Conservation (phyloP, 2,797 vertebrate genomes). For the Microcaecilia unicolor region DNA sequence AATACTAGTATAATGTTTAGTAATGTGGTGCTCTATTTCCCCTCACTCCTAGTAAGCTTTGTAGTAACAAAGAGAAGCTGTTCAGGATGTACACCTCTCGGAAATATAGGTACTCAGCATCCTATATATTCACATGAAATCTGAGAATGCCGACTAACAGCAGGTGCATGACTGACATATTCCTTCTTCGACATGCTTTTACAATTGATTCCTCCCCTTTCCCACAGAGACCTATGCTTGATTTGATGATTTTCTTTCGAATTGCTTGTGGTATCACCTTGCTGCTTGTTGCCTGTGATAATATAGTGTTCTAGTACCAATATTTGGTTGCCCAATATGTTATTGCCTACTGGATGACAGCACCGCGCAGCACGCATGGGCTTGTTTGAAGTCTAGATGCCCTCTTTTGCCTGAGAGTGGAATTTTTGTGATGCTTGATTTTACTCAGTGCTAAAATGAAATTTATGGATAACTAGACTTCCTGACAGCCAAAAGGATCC, state of each 20-base stretch:
- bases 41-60: conserved; percentile 87
- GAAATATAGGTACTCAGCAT: conserved; percentile 91
- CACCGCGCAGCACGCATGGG: conserved; percentile 11
- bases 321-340: conserved; percentile 4
- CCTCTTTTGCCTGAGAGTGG: conserved; percentile 20
- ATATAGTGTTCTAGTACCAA: conserved; percentile 16
- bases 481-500: conserved; percentile 28
- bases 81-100: conserved; percentile 84
- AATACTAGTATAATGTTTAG: conserved; percentile 54
- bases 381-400: conserved; percentile 15
- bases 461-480: conserved; percentile 16
- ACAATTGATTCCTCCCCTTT: conserved; percentile 24
- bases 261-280: conserved; percentile 52
- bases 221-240: conserved; percentile 31
- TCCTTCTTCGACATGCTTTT: conserved; percentile 18
- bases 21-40: conserved; percentile 75
- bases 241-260: conserved; percentile 36
- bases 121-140: conserved; percentile 66
- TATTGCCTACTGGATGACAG: conserved; percentile 15
- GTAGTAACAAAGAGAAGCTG: conserved; percentile 95
- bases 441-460: conserved; percentile 12
- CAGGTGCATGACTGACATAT: conserved; percentile 77
- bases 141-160: conserved; percentile 89
- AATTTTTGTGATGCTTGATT: conserved; percentile 23
- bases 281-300: conserved; percentile 67